Conservation (phyloP, 1,140 invertebrate species). For the Trachymyrmex cornetzi region DNA sequence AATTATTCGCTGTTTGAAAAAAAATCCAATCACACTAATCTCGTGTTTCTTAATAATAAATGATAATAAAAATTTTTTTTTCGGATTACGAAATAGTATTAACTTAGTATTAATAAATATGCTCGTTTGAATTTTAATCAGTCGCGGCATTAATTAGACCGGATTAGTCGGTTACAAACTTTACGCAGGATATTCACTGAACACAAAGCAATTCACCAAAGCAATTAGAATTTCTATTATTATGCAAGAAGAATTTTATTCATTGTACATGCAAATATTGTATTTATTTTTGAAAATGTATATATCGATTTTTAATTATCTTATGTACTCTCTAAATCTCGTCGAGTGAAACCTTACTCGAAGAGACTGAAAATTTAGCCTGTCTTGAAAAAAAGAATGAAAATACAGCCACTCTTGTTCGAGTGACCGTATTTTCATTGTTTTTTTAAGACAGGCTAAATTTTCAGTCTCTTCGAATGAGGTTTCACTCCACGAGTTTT, state of each 20-base stretch:
- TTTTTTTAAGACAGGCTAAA: no score
- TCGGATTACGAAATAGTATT: background rate
- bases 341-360: no score
- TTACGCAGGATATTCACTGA: background rate
- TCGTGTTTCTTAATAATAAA: background rate
- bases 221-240: background rate
- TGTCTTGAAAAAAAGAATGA: no score
- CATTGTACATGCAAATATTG: background rate
- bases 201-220: conserved; percentile 38
- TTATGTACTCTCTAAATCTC: background rate
- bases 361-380: no score
- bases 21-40: background rate
- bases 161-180: conserved; percentile 38
- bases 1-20: background rate
- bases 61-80: background rate
- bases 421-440: no score
- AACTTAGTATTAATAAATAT: background rate
- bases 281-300: background rate
- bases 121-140: background rate
- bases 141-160: background rate
- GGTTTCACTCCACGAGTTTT: no score
- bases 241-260: conserved; percentile 1
- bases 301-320: background rate
- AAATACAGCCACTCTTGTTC: no score
- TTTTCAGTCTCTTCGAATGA: no score